Conservation (phyloP, 2,113 vertebrate species). For the Tenrec ecaudatus region DNA sequence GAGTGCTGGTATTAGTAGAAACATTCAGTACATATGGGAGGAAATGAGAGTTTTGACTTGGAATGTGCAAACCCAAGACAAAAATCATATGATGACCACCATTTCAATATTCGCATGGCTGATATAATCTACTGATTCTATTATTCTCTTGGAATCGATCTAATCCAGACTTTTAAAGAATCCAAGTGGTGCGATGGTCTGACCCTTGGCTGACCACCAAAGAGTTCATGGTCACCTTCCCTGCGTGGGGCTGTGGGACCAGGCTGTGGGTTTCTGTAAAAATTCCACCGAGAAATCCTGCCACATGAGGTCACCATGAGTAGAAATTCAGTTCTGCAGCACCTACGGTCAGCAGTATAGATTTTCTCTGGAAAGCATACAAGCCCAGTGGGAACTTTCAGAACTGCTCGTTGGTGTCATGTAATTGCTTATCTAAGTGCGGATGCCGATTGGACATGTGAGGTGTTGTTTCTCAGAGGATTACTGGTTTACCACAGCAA, state of each 20-base stretch:
- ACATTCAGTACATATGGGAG: not conserved
- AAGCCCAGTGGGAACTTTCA: not conserved
- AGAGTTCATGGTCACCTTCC: not conserved
- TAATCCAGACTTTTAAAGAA: not conserved
- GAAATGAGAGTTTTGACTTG: not conserved
- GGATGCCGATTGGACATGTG: constrained; percentile 13
- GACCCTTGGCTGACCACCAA: not conserved
- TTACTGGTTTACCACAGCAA: constrained; percentile 13
- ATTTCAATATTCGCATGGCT: not conserved
- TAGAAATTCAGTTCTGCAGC: not conserved
- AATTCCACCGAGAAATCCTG: not conserved
- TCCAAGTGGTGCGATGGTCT: not conserved
- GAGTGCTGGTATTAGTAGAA: not conserved
- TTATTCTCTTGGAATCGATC: not conserved
- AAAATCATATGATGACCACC: not conserved
- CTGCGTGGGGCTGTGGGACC: not conserved
- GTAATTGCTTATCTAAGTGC: not conserved
- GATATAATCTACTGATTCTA: constrained; percentile 3
- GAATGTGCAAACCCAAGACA: not conserved
- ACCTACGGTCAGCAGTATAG: not conserved
- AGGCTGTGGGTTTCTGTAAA: not conserved
- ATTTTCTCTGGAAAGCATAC: constrained; percentile 45
- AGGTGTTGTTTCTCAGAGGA: constrained; percentile 24
- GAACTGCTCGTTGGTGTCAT: not conserved
- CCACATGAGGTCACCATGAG: no score